phyloP scores from a whole-genome alignment of 2,113 vertebrate genomes.

The Thalassoma bifasciatum region DNA sequence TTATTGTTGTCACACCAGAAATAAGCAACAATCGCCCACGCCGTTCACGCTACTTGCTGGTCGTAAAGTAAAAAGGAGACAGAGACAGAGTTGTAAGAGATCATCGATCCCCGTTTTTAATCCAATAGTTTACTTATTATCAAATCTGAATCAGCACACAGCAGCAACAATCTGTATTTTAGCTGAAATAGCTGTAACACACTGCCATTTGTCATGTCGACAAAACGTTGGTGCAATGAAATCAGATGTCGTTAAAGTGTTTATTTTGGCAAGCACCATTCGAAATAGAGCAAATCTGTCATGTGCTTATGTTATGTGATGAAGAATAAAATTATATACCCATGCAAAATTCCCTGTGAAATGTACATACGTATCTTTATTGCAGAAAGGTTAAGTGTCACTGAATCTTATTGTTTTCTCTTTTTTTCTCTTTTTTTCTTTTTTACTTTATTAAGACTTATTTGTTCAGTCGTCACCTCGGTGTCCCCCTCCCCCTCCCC shows the following conservation, averaged over 20 bases:
- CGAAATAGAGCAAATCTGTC: slow-evolving; percentile 81
- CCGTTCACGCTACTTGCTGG: neutral
- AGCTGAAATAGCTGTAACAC: slow-evolving; percentile 75
- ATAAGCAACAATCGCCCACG: neutral
- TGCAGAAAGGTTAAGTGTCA: slow-evolving; percentile 87
- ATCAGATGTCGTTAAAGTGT: slow-evolving; percentile 78
- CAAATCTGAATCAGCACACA: slow-evolving; percentile 75
- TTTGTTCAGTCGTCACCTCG: slow-evolving; percentile 57
- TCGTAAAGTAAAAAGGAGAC: slow-evolving; percentile 58
- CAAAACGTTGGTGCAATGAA: slow-evolving; percentile 73
- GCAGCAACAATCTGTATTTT: slow-evolving; percentile 71
- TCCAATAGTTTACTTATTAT: slow-evolving; percentile 77
- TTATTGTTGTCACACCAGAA: slow-evolving; percentile 12
- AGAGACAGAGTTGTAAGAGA: slow-evolving; percentile 65
- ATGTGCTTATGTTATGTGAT: slow-evolving; percentile 82
- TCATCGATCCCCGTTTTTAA: slow-evolving; percentile 73
- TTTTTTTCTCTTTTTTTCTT: slow-evolving; percentile 37
- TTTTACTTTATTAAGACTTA: slow-evolving; percentile 60
- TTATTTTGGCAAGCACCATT: slow-evolving; percentile 87
- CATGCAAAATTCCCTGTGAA: slow-evolving; percentile 93
- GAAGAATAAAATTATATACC: slow-evolving; percentile 84
- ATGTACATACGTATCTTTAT: slow-evolving; percentile 91
- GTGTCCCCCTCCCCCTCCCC: no score
- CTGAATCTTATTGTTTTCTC: slow-evolving; percentile 80
- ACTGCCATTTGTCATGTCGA: slow-evolving; percentile 61